Evolutionary conservation across 1,140 invertebrate genomes (phyloP).

Genomic region (Cyclina sinensis): DNA sequence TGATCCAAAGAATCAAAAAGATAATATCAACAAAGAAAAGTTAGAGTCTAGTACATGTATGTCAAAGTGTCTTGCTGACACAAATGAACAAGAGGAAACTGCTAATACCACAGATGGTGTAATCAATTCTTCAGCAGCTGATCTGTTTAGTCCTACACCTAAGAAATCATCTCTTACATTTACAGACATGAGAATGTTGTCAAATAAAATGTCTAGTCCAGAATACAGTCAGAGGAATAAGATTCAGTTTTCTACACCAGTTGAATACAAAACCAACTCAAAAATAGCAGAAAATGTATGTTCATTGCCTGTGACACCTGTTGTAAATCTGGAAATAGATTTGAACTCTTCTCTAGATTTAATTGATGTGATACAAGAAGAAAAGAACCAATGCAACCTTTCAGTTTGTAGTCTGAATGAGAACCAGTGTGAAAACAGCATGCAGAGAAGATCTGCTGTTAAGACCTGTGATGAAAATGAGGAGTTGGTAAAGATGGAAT

Average conservation of each 20-base stretch:
- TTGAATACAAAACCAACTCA: background rate
- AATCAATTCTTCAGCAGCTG: slow-evolving; percentile 52
- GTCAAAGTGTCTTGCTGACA: too few species aligned
- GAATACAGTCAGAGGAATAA: background rate
- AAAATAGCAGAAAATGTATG: background rate
- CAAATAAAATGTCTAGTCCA: background rate
- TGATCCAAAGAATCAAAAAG: too few species aligned
- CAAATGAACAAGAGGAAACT: background rate
- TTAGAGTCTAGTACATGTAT: too few species aligned
- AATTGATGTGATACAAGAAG: background rate
- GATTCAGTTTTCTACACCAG: background rate
- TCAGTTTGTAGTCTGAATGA: background rate
- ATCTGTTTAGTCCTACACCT: slow-evolving; percentile 70
- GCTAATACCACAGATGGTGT: background rate
- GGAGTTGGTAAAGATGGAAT: background rate
- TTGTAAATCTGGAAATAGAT: background rate
- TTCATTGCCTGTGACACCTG: background rate
- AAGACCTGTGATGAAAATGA: background rate
- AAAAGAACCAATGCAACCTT: background rate
- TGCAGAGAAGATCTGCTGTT: background rate
- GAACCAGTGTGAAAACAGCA: background rate
- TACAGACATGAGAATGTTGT: too few species aligned
- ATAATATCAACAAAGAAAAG: too few species aligned
- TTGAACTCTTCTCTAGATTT: background rate
- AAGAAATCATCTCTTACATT: background rate